Percentiles rank a stretch among this genome's conserved stretches.
Evolutionary conservation across 2,888 invertebrate species (phyloP).

Genomic region (Drosophila borealis): DNA sequence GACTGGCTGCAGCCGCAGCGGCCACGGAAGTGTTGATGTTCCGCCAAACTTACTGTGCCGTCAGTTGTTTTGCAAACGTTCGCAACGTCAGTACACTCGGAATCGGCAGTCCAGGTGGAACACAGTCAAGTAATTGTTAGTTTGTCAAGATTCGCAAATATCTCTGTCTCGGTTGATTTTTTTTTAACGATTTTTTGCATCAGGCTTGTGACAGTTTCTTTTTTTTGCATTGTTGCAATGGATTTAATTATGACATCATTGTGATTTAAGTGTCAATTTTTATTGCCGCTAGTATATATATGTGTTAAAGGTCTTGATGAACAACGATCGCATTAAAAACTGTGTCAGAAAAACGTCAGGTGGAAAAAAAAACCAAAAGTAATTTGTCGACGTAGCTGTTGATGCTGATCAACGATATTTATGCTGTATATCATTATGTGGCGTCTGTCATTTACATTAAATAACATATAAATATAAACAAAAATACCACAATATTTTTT

Average conservation of each 20-base stretch:
- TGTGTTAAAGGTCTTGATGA: background rate
- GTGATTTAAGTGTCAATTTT: background rate
- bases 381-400: background rate
- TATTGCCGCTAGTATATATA: too few relatives aligned
- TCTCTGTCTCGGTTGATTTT: conserved; percentile 2
- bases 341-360: background rate
- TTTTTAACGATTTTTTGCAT: conserved; percentile 1
- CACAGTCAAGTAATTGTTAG: conserved; percentile 16
- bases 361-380: background rate
- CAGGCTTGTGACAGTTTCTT: conserved; percentile 4
- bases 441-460: too few relatives aligned
- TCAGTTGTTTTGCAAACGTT: conserved; percentile 81
- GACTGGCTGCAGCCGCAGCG: conserved; percentile 50
- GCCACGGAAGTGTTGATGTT: conserved; percentile 66
- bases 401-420: background rate
- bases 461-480: too few relatives aligned
- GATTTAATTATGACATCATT: background rate
- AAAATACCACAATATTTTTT: background rate
- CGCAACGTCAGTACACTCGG: conserved; percentile 64
- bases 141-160: conserved; percentile 14
- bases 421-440: background rate
- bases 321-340: background rate
- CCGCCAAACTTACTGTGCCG: conserved; percentile 56
- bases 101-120: conserved; percentile 10
- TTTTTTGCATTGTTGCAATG: conserved; percentile 2